These are phyloP conservation scores for Telenomus remus DNA, from an alignment of 1,140 invertebrate genomes.

Conservation along the genomic window DNA sequence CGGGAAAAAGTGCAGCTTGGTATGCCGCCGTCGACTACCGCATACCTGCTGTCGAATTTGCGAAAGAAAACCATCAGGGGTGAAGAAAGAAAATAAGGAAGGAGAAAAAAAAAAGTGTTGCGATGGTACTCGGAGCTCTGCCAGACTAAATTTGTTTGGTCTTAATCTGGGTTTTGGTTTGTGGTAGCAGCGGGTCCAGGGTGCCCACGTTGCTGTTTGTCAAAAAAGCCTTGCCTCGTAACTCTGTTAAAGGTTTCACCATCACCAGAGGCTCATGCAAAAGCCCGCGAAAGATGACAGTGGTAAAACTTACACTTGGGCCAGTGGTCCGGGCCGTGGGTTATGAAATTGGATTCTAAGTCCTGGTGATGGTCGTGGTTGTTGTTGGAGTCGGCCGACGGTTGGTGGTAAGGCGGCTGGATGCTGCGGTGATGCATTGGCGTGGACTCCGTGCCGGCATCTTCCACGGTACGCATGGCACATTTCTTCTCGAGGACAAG, in stretches of 20 bases:
- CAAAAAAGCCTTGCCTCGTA: too few relatives aligned
- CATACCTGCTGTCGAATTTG: constrained; percentile 60
- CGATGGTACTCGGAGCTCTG: constrained; percentile 62
- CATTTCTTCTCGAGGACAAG: constrained; percentile 45
- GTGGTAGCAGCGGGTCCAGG: too few relatives aligned
- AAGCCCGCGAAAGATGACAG: background rate
- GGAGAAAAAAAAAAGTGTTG: constrained; percentile 62
- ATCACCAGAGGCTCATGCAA: constrained; percentile 23
- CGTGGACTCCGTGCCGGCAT: constrained; percentile 67
- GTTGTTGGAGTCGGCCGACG: constrained; percentile 71
- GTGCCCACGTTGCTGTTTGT: too few relatives aligned
- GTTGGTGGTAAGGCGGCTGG: constrained; percentile 57
- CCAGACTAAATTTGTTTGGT: constrained; percentile 69
- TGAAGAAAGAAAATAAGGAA: constrained; percentile 51
- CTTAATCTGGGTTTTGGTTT: background rate
- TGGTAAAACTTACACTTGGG: constrained; percentile 71
- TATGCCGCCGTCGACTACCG: constrained; percentile 47
- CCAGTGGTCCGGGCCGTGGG: constrained; percentile 70
- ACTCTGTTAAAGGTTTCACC: background rate
- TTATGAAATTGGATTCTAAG: constrained; percentile 64
- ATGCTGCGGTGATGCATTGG: constrained; percentile 54
- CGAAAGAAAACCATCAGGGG: background rate
- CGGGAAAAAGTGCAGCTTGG: constrained; percentile 27
- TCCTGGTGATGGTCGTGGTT: constrained; percentile 73
- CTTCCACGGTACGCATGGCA: constrained; percentile 71